A percentile compares a stretch with the other conserved stretches of the same genome.
phyloP scores from a whole-genome alignment of 2,113 vertebrate species.

The Ailuropoda melanoleuca region DNA sequence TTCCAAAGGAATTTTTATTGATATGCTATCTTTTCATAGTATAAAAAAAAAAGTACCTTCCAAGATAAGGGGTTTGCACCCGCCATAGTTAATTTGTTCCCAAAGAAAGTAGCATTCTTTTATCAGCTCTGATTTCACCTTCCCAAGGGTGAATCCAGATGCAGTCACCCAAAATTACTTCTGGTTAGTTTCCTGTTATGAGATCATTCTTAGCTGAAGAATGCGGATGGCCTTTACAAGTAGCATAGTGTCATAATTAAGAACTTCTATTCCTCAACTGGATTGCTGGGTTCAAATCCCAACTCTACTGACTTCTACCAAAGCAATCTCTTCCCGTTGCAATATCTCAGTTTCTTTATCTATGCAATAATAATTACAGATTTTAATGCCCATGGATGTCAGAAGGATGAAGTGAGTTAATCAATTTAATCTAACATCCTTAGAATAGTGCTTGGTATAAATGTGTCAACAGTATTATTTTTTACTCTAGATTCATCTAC shows the following conservation, averaged over 20 bases:
- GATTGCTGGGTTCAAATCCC: neutral
- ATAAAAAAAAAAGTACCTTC: constrained; percentile 2
- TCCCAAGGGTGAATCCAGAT: neutral
- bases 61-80: neutral
- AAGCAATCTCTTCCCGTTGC: neutral
- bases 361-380: neutral
- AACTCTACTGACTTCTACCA: neutral
- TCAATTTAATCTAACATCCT: neutral
- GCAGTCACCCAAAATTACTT: neutral
- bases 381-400: neutral
- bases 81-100: neutral
- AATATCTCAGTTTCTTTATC: neutral
- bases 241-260: neutral
- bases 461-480: neutral
- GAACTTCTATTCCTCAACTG: neutral
- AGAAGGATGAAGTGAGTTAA: neutral
- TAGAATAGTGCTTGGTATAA: neutral
- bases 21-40: neutral
- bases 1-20: neutral
- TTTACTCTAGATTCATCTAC: neutral
- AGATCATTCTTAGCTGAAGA: neutral
- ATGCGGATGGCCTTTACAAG: neutral
- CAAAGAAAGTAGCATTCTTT: neutral
- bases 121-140: neutral
- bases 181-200: neutral